Conservation (phyloP, 37 sponge, comb jelly and placozoan species). For the Haliclona indistincta region DNA sequence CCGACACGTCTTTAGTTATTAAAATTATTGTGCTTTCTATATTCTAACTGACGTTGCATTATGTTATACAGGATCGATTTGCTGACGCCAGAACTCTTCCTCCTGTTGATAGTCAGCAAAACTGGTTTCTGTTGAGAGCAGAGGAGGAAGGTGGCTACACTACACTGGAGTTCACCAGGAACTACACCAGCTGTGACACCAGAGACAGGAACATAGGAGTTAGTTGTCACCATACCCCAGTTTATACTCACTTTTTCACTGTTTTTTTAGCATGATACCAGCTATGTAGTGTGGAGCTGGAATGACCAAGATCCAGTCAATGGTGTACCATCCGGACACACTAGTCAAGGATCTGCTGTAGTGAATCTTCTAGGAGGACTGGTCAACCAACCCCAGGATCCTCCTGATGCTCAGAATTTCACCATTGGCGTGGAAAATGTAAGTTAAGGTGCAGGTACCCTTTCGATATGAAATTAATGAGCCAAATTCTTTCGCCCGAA, state of each 20-base stretch:
- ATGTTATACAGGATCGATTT: constrained; percentile 49
- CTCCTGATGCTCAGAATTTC: constrained; percentile 7
- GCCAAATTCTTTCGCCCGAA: too few relatives aligned
- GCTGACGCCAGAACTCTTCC: constrained; percentile 17
- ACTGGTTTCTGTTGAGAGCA: constrained; percentile 43
- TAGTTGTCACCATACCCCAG: too few relatives aligned
- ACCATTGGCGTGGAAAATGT: constrained; percentile 25
- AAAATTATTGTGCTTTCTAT: too few relatives aligned
- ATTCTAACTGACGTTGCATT: too few relatives aligned
- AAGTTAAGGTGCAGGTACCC: too few relatives aligned
- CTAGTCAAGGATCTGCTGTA: constrained; percentile 6
- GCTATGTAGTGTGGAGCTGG: constrained; percentile 34
- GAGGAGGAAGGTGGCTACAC: constrained; percentile 67
- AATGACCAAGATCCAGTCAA: constrained; percentile 5
- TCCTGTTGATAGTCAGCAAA: constrained; percentile 36
- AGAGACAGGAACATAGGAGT: constrained; percentile 14
- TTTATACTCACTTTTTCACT: too few relatives aligned
- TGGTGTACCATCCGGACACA: neutral
- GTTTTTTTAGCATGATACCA: constrained; percentile 24
- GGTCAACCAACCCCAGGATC: constrained; percentile 5
- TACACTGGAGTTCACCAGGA: constrained; percentile 54
- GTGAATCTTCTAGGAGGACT: constrained; percentile 36
- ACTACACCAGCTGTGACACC: constrained; percentile 47
- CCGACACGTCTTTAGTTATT: neutral
- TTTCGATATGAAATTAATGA: too few relatives aligned